Percentiles rank a stretch among this genome's conserved stretches.
phyloP scores from a whole-genome alignment of 2,113 vertebrate species.

The Daphoenositta chrysoptera region DNA sequence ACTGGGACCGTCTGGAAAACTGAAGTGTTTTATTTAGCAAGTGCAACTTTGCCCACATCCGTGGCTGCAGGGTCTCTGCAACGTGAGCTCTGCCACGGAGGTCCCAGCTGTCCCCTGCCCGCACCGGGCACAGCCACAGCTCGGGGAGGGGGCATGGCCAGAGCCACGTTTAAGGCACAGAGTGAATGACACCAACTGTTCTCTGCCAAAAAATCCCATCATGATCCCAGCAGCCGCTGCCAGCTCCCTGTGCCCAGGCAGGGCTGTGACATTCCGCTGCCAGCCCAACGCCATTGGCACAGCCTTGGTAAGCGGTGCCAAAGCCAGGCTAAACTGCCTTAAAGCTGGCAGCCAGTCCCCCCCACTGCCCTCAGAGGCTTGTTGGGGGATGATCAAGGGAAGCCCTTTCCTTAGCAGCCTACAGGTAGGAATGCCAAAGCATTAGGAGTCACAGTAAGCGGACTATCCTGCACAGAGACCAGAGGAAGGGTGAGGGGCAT shows the following conservation, averaged over 20 bases:
- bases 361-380: not conserved
- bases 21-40: slow-evolving; percentile 57
- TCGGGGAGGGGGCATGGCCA: accelerated
- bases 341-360: accelerated
- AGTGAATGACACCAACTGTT: not conserved
- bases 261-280: not conserved
- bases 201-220: not conserved
- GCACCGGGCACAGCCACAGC: accelerated
- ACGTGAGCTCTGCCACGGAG: not conserved
- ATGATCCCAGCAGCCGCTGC: not conserved
- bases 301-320: accelerated
- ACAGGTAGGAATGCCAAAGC: not conserved
- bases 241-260: not conserved
- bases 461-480: slow-evolving; percentile 19
- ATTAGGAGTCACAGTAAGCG: not conserved
- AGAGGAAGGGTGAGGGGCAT: not conserved
- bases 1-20: not conserved
- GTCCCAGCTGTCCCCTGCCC: not conserved
- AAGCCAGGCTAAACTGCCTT: not conserved
- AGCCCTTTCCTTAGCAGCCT: slow-evolving; percentile 8
- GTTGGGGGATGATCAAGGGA: not conserved
- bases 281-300: not conserved
- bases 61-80: not conserved
- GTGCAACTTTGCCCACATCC: not conserved
- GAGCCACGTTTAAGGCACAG: not conserved